Evolutionary conservation across 1,140 invertebrate species (phyloP), one percentile per base, ranked within the genome.

Genomic region (Drosophila kurseongensis): DNA sequence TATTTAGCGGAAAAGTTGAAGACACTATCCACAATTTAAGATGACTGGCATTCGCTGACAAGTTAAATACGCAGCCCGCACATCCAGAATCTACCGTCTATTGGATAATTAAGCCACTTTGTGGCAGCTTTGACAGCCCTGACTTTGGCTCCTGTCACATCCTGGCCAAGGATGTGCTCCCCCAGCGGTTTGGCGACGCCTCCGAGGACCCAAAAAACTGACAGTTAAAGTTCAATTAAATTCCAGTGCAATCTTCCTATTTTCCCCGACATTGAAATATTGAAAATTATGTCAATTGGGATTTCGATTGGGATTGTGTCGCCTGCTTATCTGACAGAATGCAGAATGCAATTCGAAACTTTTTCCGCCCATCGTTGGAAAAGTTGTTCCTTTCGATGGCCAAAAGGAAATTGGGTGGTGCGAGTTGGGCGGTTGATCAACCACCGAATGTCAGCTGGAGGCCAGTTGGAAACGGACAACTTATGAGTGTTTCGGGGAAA

Each of bases 61-160:
- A 78, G 77, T 69, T 80, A 78, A 85, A 80, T 85, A 52, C 81
- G 63, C 36, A 38, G 36, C 36, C 36, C 36, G 36, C 4, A 1
- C 36, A 42, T 40, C 45, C 55, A 18, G 38, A 59, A 80, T 71
- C 79, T 72, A 78, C 63, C 85, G 77, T 84, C 80, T 89, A 89
- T 90, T 89, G 69, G 84, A 89, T 89, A 89, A 89, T 89, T 89
- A 89, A 89, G 85, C 84, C 84, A 89, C 78, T 89, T 89, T 83
- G 80, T 79, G 80, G 78, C 85, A 89, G 84, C 69, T 89, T 89
- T 89, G 84, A 89, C 84, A 89, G 84, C 58, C 63, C 65, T 60
- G 75, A 84, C 80, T 89, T 89, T 66, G 77, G 80, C 63, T n/a
- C 75, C 81, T 90, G 84, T 89, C 84, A 89, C 54, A 38, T 12